Percentiles rank a stretch among this genome's conserved stretches.
These are phyloP conservation scores for Lampris megalopsis DNA, from an alignment of 2,113 vertebrate genomes.

Conservation along the genomic window DNA sequence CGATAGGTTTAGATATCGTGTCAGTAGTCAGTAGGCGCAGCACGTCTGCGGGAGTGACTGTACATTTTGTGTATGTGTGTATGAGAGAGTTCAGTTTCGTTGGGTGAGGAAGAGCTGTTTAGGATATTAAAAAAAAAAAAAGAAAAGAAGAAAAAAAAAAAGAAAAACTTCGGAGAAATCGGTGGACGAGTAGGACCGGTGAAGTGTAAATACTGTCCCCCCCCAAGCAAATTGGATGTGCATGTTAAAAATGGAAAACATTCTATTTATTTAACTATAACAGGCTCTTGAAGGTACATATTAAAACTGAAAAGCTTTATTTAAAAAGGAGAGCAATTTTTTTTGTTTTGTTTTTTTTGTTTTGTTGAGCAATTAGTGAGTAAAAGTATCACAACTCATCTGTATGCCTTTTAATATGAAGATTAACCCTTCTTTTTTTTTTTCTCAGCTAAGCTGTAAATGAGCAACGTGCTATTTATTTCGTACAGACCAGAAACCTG, in stretches of 20 bases:
- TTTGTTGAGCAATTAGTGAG: slow-evolving; percentile 78
- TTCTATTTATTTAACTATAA: slow-evolving; percentile 91
- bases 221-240: slow-evolving; percentile 84
- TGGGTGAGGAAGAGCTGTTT: slow-evolving; percentile 68
- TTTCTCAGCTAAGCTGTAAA: slow-evolving; percentile 82
- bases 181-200: slow-evolving; percentile 72
- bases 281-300: slow-evolving; percentile 87
- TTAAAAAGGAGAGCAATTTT: slow-evolving; percentile 82
- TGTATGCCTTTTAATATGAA: slow-evolving; percentile 84
- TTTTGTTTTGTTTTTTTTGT: slow-evolving; percentile 32
- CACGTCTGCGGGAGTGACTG: slow-evolving; percentile 80
- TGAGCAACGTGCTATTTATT: slow-evolving; percentile 87
- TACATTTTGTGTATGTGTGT: slow-evolving; percentile 73
- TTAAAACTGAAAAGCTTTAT: slow-evolving; percentile 87
- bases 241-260: slow-evolving; percentile 87
- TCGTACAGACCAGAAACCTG: slow-evolving; percentile 77
- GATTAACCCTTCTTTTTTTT: slow-evolving; percentile 74
- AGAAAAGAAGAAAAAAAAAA: neutral
- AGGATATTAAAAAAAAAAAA: slow-evolving; percentile 9
- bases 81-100: slow-evolving; percentile 56
- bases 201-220: slow-evolving; percentile 85
- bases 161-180: slow-evolving; percentile 38
- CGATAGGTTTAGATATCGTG: slow-evolving; percentile 85
- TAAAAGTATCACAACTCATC: slow-evolving; percentile 75
- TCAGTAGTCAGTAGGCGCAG: slow-evolving; percentile 81